Base-by-base conservation (phyloP, 2,888 invertebrate species). In the Sturmia bella region DNA sequence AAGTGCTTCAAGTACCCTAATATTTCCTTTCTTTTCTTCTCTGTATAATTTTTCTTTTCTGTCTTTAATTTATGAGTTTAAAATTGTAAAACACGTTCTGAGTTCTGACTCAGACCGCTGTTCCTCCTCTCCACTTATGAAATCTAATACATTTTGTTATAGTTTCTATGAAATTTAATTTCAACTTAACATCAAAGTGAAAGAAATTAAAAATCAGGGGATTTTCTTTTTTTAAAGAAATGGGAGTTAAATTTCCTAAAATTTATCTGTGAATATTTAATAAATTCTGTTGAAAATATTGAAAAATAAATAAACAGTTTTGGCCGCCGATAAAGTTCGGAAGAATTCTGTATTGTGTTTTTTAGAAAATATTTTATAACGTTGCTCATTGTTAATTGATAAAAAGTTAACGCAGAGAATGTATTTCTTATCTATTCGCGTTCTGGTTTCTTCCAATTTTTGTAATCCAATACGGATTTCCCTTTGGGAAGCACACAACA, bases 221-320 rank as follows among this genome's bases (percentile, higher is more conserved):
- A n/a, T n/a, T n/a, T n/a, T n/a, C n/a, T n/a, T 11, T 59, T 41
- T 15, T 43, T 17, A n/a, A 63, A 73, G 48, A 75, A 70, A 61
- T 48, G 43, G 66, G 64, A 72, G 74, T 78, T 63, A 52, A 48
- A 50, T 78, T 66, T 50, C 57, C 37, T 9, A 1, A 64, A n/a
- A 66, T 70, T 82, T 82, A 57, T 78, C 59, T 59, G 69, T 59
- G 78, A 82, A 74, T 70, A 74, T 61, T 74, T 70, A 32, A 19
- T 45, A 63, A 37, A 32, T 70, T 21, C 72, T 24, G 68, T 11
- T 27, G 24, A 75, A 76, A 69, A 56, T 61, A 68, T 27, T 57
- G 13, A 15, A 7, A 7, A 7, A 32, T 6, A 32, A 32, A 32
- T 9, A 32, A 27, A 27, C 5, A 32, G 7, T 32, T 32, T 32